These are phyloP conservation scores for Petrophora chlorosata DNA, from an alignment of 2,888 invertebrate genomes.

Conservation along the genomic window DNA sequence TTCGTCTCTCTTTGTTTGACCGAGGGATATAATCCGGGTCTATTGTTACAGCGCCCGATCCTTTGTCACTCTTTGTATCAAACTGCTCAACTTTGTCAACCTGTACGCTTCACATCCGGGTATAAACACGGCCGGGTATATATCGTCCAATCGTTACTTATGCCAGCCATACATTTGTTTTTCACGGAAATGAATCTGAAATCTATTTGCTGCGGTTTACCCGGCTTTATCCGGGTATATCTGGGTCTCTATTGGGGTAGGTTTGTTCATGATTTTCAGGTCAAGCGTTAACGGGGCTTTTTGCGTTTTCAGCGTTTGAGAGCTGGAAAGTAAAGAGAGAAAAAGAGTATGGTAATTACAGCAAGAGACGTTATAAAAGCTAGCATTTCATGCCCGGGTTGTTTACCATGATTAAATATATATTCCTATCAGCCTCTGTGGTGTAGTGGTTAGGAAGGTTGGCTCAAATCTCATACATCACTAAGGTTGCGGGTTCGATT, in stretches of 20 bases:
- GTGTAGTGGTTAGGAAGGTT: no score
- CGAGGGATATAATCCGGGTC: no score
- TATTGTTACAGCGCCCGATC: no score
- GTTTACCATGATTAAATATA: no score
- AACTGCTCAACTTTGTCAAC: not conserved
- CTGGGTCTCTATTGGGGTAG: conserved; percentile 13
- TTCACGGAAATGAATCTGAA: conserved; percentile 18
- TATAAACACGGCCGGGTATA: not conserved
- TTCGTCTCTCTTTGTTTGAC: no score
- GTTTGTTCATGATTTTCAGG: conserved; percentile 7
- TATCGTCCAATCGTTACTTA: conserved; percentile 5
- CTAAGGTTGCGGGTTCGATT: no score
- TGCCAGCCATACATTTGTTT: conserved; percentile 12
- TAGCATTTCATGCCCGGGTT: no score
- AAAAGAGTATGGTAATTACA: no score
- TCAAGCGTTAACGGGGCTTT: conserved; percentile 6
- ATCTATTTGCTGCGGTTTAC: conserved; percentile 18
- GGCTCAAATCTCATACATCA: no score
- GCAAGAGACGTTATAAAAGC: no score
- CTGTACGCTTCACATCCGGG: not conserved
- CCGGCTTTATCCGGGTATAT: conserved; percentile 2
- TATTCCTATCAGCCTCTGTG: no score
- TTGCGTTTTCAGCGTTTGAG: conserved; percentile 4
- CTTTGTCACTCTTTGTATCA: no score
- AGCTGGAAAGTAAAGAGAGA: not conserved